Percentiles rank a stretch among this genome's conserved stretches.
These are phyloP conservation scores for Yponomeuta malinellus DNA, from an alignment of 2,888 invertebrate genomes.

Conservation along the genomic window DNA sequence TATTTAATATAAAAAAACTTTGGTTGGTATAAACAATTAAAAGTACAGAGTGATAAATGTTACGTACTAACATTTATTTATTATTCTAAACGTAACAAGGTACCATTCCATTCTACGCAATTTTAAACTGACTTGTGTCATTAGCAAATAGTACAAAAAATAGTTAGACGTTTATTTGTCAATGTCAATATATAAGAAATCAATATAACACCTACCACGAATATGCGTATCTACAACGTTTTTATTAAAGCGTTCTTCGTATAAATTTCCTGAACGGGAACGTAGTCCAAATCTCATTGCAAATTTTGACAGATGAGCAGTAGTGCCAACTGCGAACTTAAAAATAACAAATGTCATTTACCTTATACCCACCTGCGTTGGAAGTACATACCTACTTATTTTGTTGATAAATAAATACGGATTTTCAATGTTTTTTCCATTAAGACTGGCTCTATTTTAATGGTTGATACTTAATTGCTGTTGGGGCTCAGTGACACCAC, in stretches of 20 bases:
- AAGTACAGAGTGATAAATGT: too few species aligned
- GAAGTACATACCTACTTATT: background rate
- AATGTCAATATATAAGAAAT: too few species aligned
- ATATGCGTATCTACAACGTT: too few species aligned
- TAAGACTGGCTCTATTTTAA: background rate
- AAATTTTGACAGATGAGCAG: background rate
- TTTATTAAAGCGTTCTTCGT: too few species aligned
- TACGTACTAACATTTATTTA: background rate
- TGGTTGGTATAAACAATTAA: too few species aligned
- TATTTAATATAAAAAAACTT: too few species aligned
- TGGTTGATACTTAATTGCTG: background rate
- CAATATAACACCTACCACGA: too few species aligned
- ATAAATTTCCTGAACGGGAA: too few species aligned
- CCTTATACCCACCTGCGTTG: background rate
- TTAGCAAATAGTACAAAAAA: too few species aligned
- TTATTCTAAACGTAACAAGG: background rate
- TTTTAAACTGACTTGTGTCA: background rate
- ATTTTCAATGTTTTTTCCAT: background rate
- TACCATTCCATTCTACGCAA: background rate
- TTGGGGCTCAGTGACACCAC: background rate
- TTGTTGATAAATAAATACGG: background rate
- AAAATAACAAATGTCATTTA: background rate
- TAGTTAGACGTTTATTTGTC: too few species aligned
- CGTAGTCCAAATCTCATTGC: too few species aligned
- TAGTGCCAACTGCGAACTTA: background rate